phyloP scores from a whole-genome alignment of 2,113 vertebrate species.

The Neotragus moschatus region DNA sequence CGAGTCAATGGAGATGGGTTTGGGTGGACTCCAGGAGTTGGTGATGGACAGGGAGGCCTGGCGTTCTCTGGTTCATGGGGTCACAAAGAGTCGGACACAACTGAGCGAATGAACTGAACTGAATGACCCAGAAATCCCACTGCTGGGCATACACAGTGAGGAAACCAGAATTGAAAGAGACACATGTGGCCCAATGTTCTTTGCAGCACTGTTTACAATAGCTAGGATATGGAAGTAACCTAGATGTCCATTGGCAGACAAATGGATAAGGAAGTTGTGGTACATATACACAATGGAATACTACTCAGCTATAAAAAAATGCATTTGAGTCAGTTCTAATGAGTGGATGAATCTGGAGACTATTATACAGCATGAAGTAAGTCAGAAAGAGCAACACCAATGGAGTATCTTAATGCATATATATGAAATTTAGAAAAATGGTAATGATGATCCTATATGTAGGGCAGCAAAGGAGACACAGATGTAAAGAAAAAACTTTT shows the following conservation, averaged over 20 bases:
- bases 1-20: neutral
- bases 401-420: neutral
- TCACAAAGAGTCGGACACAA: rapidly evolving
- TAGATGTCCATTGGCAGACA: neutral
- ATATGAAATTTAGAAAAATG: neutral
- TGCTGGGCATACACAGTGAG: neutral
- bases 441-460: neutral
- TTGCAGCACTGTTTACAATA: neutral
- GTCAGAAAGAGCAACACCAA: neutral
- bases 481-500: neutral
- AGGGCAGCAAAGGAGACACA: neutral
- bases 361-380: neutral
- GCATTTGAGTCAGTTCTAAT: neutral
- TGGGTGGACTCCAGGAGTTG: neutral
- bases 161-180: neutral
- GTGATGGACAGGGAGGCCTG: neutral
- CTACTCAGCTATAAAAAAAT: neutral
- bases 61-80: neutral
- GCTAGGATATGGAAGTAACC: neutral
- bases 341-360: neutral
- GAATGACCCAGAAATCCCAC: neutral
- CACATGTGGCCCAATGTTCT: neutral
- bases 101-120: neutral
- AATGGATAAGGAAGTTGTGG: neutral
- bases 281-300: neutral